Base-by-base conservation (phyloP, 23 tunicate species). In the Corella eumyota region DNA sequence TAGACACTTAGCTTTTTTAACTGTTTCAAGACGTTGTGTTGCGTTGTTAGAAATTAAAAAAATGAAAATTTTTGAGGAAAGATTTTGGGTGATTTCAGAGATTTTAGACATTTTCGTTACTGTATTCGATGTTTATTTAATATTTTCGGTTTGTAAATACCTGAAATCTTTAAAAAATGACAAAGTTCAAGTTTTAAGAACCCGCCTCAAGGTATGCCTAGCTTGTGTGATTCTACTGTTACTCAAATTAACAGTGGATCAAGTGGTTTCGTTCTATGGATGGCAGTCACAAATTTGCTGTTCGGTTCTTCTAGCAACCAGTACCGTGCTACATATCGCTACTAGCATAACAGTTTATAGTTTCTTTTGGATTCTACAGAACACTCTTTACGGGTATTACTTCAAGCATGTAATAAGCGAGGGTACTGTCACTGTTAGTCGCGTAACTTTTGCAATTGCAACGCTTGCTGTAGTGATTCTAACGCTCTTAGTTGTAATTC, bases 311-410 rank as follows among this genome's bases (percentile, higher is more conserved):
- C 64, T 70, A 0, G 44, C 68, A 3, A 62, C 57, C 23, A 84
- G 94, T 37, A 30, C 64, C 17, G 78, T 45, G 13, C 32, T 84
- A 32, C 75, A 77, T 45, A 56, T 38, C 2, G 45, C 40, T 35
- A 55, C 74, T 36, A 11, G 58, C 29, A 63, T 31, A 45, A 36
- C 83, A 19, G 73, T 76, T 1, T 75, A 75, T 44, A 33, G 67
- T 2, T 84, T 84, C 45, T 64, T 84, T 15, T 84, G 94, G 94
- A 25, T 61, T 13, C 69, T 83, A 24, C 94, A 84, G 51, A 50
- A 72, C 77, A 51, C 29, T 15, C 75, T 84, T 34, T 84, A 84
- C 60, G 34, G 75, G 17, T 56, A 75, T 40, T 51, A 58, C 3
- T 63, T 84, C 20, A 56, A 38, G 25, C 49, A 64, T 3, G 17